Percentiles rank a stretch among this genome's conserved stretches.
phyloP scores from a whole-genome alignment of 2,113 vertebrate species.

The Myotis davidii region DNA sequence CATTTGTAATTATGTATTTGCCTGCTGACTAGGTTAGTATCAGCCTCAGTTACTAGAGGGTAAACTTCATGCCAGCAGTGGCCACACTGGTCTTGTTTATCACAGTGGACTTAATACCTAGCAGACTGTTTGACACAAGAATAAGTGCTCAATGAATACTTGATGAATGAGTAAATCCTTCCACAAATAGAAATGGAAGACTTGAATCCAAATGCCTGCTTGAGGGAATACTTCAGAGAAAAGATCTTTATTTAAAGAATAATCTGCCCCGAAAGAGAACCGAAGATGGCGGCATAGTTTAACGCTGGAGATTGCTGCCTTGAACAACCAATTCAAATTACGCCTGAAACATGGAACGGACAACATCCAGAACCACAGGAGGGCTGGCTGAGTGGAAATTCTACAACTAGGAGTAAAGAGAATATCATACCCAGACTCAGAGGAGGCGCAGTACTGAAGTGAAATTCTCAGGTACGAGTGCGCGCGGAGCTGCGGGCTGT shows the following conservation, averaged over 20 bases:
- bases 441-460: no score
- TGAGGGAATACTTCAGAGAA: not conserved
- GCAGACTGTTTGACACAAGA: not conserved
- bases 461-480: no score
- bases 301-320: no score
- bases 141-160: not conserved
- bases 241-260: not conserved
- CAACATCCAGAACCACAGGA: no score
- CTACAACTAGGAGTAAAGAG: no score
- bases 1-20: not conserved
- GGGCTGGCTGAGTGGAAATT: no score
- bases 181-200: slow-evolving; percentile 24
- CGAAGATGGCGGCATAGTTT: no score
- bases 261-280: no score
- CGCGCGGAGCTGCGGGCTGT: no score
- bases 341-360: no score
- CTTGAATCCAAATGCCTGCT: not conserved
- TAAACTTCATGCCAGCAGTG: not conserved
- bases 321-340: no score
- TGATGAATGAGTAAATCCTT: not conserved
- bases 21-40: not conserved
- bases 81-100: not conserved
- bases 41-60: not conserved
- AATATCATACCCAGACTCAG: no score
- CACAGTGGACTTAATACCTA: not conserved